Conservation (phyloP, 2,888 invertebrate species). For the Eupithecia insigniata region DNA sequence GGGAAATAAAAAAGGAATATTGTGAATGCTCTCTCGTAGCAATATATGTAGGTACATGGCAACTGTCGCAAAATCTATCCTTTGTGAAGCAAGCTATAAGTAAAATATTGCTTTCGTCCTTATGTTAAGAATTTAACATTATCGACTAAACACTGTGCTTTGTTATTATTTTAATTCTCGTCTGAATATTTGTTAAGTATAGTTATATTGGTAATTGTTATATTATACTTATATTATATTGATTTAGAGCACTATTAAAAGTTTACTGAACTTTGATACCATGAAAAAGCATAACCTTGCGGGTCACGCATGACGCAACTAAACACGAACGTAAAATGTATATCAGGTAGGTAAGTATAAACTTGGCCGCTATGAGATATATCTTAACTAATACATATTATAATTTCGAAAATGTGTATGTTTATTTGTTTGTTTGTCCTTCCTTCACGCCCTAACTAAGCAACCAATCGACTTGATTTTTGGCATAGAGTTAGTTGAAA, state of each 20-base stretch:
- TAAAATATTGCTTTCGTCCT: slow-evolving; percentile 11
- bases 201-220: too few relatives aligned
- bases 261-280: not conserved
- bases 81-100: slow-evolving; percentile 15
- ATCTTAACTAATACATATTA: too few relatives aligned
- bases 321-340: too few relatives aligned
- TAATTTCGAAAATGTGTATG: too few relatives aligned
- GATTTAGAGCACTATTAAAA: not conserved
- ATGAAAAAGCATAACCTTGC: not conserved
- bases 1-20: slow-evolving; percentile 36
- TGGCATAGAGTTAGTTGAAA: too few relatives aligned
- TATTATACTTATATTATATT: too few relatives aligned
- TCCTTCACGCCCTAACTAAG: too few relatives aligned
- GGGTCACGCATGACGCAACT: slow-evolving; percentile 4
- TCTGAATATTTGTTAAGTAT: too few relatives aligned
- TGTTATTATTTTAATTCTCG: not conserved
- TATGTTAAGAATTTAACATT: slow-evolving; percentile 21
- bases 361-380: slow-evolving; percentile 9
- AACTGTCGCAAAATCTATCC: slow-evolving; percentile 24
- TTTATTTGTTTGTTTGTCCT: too few relatives aligned
- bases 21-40: slow-evolving; percentile 23
- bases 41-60: slow-evolving; percentile 26
- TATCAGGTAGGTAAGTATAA: not conserved
- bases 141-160: not conserved
- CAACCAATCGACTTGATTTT: too few relatives aligned